These are phyloP conservation scores for Leptodactylus fuscus DNA, from an alignment of 2,113 vertebrate genomes.

Conservation along the genomic window DNA sequence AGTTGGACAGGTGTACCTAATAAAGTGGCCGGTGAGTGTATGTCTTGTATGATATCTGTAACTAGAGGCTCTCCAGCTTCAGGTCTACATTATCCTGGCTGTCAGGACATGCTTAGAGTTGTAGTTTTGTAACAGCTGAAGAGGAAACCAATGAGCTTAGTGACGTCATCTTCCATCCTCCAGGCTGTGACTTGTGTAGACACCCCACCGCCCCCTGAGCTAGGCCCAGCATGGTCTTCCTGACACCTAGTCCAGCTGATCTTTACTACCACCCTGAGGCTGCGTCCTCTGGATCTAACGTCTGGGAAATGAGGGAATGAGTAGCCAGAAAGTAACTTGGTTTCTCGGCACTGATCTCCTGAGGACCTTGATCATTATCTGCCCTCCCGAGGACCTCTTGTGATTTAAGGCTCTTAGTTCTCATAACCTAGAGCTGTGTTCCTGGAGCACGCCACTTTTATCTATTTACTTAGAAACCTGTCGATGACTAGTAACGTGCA, in stretches of 20 bases:
- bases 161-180: not conserved
- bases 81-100: not conserved
- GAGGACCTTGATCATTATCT: not conserved
- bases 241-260: not conserved
- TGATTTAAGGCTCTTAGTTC: not conserved
- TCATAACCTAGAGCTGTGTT: not conserved
- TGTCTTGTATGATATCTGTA: too few relatives aligned
- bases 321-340: not conserved
- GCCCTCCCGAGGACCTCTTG: not conserved
- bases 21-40: too few relatives aligned
- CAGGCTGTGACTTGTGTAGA: not conserved
- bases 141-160: not conserved
- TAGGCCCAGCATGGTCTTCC: not conserved
- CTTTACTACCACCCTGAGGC: not conserved
- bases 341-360: conserved; percentile 6
- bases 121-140: not conserved
- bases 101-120: not conserved
- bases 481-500: not conserved
- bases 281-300: not conserved
- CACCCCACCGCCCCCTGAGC: not conserved
- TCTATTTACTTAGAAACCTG: too few relatives aligned
- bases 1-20: too few relatives aligned
- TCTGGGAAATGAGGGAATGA: not conserved
- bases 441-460: not conserved
- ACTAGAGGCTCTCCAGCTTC: not conserved